Conservation (phyloP, 2,888 invertebrate species). For the Pachliopta kotzebuea region DNA sequence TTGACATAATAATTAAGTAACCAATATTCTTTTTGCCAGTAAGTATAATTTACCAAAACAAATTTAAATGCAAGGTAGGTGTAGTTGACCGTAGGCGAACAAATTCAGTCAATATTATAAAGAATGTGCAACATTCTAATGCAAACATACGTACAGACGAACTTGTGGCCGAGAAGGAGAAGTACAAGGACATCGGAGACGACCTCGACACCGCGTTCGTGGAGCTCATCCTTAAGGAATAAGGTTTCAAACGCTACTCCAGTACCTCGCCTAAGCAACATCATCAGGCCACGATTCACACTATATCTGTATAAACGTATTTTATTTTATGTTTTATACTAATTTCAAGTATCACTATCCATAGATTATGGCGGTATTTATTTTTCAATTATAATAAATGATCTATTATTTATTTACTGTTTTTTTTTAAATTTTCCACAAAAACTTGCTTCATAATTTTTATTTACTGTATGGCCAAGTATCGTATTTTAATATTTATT, state of each 20-base stretch:
- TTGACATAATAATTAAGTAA: neutral
- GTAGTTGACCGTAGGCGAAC: neutral
- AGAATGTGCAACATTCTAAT: constrained; percentile 10
- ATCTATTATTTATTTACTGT: constrained; percentile 59
- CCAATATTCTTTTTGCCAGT: constrained; percentile 5
- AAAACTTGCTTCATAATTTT: too few species aligned
- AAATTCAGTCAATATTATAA: neutral
- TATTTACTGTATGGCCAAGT: too few species aligned
- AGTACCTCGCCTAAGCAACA: constrained; percentile 35
- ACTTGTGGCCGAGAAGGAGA: constrained; percentile 98
- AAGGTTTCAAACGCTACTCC: constrained; percentile 40
- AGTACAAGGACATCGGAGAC: constrained; percentile 99
- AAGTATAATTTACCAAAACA: neutral
- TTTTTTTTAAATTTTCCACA: too few species aligned
- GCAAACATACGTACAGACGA: constrained; percentile 85
- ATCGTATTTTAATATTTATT: too few species aligned
- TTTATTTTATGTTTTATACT: constrained; percentile 73
- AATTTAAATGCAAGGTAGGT: neutral
- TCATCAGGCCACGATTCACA: constrained; percentile 58
- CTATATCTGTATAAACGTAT: constrained; percentile 61
- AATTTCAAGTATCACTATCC: constrained; percentile 71
- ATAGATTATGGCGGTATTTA: constrained; percentile 77
- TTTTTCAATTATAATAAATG: constrained; percentile 72
- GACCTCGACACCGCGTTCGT: constrained; percentile 99
- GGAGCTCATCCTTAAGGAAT: constrained; percentile 90